phyloP scores from a whole-genome alignment of 2,797 vertebrate genomes.

The Xenopus petersii region DNA sequence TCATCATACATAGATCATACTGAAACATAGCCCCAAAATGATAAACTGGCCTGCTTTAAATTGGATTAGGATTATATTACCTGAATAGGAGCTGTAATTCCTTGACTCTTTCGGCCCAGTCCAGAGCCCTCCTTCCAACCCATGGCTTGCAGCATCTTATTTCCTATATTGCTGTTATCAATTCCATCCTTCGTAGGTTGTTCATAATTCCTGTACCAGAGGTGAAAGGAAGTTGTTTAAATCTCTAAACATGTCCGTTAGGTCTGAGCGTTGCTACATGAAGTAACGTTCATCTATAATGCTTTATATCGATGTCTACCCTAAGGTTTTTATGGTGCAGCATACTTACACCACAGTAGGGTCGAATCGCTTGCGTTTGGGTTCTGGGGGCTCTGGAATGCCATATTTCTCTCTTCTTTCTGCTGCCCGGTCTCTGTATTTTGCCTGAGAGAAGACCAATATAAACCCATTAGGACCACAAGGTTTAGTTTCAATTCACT shows the following conservation, averaged over 20 bases:
- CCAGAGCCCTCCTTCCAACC: conserved; percentile 97
- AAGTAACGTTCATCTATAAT: too few relatives aligned
- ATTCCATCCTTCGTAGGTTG: conserved; percentile 97
- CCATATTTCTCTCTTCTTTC: conserved; percentile 96
- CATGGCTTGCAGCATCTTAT: conserved; percentile 99
- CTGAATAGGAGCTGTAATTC: conserved; percentile 95
- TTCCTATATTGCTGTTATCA: conserved; percentile 95
- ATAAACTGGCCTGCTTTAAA: too few relatives aligned
- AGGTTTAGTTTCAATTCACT: too few relatives aligned
- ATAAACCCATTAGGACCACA: not conserved
- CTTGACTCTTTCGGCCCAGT: conserved; percentile 93
- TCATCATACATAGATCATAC: too few relatives aligned
- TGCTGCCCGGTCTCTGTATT: conserved; percentile 94
- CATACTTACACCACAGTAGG: conserved; percentile 81
- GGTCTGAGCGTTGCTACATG: too few relatives aligned
- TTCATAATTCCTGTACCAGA: conserved; percentile 83
- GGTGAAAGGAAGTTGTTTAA: not conserved
- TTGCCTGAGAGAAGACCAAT: conserved; percentile 72
- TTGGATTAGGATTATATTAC: conserved; percentile 57
- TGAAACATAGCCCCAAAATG: too few relatives aligned
- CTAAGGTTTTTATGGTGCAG: too few relatives aligned
- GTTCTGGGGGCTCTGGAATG: conserved; percentile 91
- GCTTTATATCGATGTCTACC: too few relatives aligned
- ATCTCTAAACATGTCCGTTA: too few relatives aligned
- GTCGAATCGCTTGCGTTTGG: conserved; percentile 93